Conservation (phyloP, 2,797 vertebrate genomes). For the Fistularia tabacaria region DNA sequence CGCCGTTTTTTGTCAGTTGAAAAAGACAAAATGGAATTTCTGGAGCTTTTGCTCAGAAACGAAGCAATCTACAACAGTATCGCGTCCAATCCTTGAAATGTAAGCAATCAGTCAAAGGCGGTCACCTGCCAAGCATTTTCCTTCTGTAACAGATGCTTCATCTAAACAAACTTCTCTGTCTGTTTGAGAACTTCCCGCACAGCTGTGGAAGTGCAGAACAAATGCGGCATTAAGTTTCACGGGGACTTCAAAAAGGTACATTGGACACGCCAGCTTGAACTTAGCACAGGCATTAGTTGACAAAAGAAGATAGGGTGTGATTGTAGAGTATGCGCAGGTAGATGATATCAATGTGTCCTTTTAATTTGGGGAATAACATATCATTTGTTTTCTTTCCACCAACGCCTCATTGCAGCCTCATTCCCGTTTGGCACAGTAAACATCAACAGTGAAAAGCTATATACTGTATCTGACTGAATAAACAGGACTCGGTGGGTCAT, state of each 20-base stretch:
- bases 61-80: too few species aligned
- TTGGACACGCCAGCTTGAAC: conserved; percentile 6
- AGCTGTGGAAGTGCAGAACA: conserved; percentile 18
- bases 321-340: conserved; percentile 1
- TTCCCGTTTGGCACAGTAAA: conserved; percentile 38
- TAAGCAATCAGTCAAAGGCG: background rate
- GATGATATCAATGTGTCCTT: conserved; percentile 7
- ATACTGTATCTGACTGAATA: conserved; percentile 43
- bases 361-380: conserved; percentile 14
- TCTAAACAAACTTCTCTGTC: conserved; percentile 25
- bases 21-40: background rate
- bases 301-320: background rate
- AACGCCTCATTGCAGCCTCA: conserved; percentile 29
- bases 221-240: conserved; percentile 17
- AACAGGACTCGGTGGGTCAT: conserved; percentile 48
- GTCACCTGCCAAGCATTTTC: conserved; percentile 31
- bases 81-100: too few species aligned
- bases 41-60: too few species aligned
- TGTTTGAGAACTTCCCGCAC: conserved; percentile 17
- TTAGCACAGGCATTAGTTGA: conserved; percentile 8
- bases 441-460: conserved; percentile 60
- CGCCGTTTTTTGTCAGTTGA: background rate
- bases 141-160: conserved; percentile 31
- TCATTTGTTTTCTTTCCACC: conserved; percentile 10
- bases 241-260: conserved; percentile 2